Conservation (phyloP, 37 sponge, comb jelly and placozoan species). For the Diacarnus erythraeanus region DNA sequence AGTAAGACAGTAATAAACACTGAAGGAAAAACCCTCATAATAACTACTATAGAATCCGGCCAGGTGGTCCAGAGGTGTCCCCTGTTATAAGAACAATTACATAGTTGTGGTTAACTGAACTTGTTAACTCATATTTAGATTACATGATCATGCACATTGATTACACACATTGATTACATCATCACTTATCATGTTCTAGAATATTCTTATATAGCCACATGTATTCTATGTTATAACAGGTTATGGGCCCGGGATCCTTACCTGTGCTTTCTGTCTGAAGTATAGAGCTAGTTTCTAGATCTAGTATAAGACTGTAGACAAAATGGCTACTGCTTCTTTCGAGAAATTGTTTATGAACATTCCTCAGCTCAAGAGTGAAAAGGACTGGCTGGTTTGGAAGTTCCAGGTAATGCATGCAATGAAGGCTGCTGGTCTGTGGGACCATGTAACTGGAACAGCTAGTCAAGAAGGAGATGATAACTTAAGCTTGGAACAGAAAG, state of each 20-base stretch:
- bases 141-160: no score
- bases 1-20: background rate
- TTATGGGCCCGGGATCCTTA: slow-evolving; percentile 8
- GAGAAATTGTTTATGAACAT: slow-evolving; percentile 18
- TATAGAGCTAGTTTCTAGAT: no score
- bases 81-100: no score
- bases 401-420: slow-evolving; percentile 17
- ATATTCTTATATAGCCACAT: no score
- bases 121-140: no score
- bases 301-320: no score
- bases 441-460: slow-evolving; percentile 6
- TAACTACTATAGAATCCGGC: background rate
- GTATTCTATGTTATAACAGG: no score
- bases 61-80: background rate
- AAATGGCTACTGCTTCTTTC: background rate
- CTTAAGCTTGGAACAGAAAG: slow-evolving; percentile 2
- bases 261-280: background rate
- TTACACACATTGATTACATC: no score
- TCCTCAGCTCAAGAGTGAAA: slow-evolving; percentile 21
- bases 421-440: slow-evolving; percentile 22
- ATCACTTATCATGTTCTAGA: no score
- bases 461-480: background rate
- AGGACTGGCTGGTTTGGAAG: slow-evolving; percentile 22
- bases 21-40: background rate
- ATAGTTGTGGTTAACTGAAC: no score